Conservation (phyloP, 2,888 invertebrate species). For the Lobophora halterata region DNA sequence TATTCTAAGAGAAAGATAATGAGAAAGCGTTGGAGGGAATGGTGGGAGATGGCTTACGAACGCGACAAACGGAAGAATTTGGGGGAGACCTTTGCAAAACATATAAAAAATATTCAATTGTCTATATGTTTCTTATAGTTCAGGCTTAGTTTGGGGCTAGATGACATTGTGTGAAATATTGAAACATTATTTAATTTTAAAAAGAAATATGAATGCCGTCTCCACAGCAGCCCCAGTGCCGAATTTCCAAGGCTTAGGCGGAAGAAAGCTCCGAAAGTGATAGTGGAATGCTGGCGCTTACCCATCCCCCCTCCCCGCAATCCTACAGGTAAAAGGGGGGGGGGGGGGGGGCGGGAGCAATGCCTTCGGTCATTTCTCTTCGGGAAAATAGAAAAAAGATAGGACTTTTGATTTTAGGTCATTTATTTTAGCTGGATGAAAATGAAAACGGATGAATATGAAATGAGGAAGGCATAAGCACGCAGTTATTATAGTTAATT, state of each 20-base stretch:
- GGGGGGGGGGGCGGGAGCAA: conserved; percentile 44
- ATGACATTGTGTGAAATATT: background rate
- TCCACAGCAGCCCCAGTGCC: conserved; percentile 51
- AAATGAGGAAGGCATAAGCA: no score
- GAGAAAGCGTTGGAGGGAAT: no score
- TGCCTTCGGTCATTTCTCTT: conserved; percentile 50
- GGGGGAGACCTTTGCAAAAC: no score
- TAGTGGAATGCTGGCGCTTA: conserved; percentile 72
- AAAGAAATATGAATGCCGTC: conserved; percentile 19
- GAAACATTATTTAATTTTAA: conserved; percentile 4
- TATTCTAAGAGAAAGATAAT: no score
- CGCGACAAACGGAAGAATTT: no score
- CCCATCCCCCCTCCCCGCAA: conserved; percentile 36
- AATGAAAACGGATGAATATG: conserved; percentile 31
- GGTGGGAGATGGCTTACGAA: no score
- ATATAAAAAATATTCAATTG: no score
- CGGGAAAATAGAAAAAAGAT: conserved; percentile 33
- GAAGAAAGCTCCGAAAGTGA: conserved; percentile 79
- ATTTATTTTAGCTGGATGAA: conserved; percentile 28
- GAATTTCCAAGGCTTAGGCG: conserved; percentile 69
- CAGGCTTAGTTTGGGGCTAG: no score
- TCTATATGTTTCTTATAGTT: no score
- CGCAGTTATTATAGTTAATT: no score
- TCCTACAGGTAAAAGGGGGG: conserved; percentile 3
- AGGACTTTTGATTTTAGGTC: conserved; percentile 35